Evolutionary conservation across 2,113 vertebrate genomes (phyloP).

Genomic region (Chionodraco myersi): DNA sequence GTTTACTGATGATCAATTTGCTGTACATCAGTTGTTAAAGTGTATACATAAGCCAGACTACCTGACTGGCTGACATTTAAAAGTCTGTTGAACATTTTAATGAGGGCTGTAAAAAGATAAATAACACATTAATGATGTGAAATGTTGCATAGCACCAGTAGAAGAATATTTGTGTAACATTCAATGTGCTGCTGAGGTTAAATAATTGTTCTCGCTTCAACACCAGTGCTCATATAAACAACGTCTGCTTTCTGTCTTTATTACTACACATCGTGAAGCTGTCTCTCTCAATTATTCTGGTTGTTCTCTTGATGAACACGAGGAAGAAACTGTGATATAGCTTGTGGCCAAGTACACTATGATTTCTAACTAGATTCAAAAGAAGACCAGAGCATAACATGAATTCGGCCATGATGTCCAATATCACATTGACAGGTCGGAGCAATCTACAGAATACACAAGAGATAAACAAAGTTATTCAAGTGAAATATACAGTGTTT

Average conservation of each 20-base stretch:
- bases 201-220: constrained; percentile 12
- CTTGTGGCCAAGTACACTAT: background rate
- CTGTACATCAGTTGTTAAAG: constrained; percentile 3
- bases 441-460: background rate
- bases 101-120: background rate
- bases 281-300: constrained; percentile 3
- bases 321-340: background rate
- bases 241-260: constrained; percentile 28
- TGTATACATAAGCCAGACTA: background rate
- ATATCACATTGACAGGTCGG: background rate
- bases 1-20: constrained; percentile 13
- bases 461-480: background rate
- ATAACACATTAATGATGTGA: constrained; percentile 6
- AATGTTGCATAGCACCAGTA: constrained; percentile 8
- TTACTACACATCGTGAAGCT: background rate
- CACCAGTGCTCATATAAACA: constrained; percentile 11
- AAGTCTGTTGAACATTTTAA: constrained; percentile 15
- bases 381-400: background rate
- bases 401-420: background rate
- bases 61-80: constrained; percentile 12
- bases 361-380: background rate
- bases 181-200: constrained; percentile 13
- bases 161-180: constrained; percentile 20
- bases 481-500: background rate
- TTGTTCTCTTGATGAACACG: background rate